Conservation (phyloP, 1,140 invertebrate species). For the Phthorimaea operculella region DNA sequence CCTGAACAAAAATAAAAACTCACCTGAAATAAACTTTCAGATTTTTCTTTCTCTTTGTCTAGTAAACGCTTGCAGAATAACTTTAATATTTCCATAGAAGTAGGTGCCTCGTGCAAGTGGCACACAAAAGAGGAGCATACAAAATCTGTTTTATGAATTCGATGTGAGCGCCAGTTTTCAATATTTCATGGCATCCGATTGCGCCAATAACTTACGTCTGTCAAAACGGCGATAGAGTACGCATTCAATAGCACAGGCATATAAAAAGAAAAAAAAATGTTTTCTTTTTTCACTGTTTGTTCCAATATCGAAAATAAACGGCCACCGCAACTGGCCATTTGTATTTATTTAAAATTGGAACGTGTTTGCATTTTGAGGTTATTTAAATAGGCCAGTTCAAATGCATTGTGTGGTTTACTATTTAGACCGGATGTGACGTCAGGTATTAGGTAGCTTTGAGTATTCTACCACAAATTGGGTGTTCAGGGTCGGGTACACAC, state of each 20-base stretch:
- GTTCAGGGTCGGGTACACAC: too few species aligned
- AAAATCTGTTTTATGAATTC: constrained; percentile 3
- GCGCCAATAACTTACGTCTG: constrained; percentile 33
- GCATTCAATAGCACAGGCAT: constrained; percentile 17
- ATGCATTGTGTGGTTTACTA: too few species aligned
- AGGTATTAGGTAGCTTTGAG: too few species aligned
- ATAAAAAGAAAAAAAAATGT: constrained; percentile 1
- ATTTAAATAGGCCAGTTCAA: constrained; percentile 8
- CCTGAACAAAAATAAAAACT: too few species aligned
- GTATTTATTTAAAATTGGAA: constrained; percentile 20
- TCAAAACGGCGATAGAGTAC: constrained; percentile 26
- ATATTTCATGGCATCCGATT: constrained; percentile 30
- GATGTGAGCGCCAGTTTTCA: constrained; percentile 13
- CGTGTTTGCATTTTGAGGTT: constrained; percentile 21
- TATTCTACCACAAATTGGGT: too few species aligned
- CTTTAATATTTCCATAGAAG: too few species aligned
- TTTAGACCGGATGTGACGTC: too few species aligned
- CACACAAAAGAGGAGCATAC: constrained; percentile 10
- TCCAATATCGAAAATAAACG: constrained; percentile 17
- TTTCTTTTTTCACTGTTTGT: constrained; percentile 12
- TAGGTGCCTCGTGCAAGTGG: too few species aligned
- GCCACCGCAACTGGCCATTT: constrained; percentile 5
- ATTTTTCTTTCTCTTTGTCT: too few species aligned
- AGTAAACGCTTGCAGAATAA: too few species aligned
- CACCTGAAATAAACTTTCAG: too few species aligned